Percentiles rank a stretch among this genome's conserved stretches.
phyloP scores from a whole-genome alignment of 2,888 invertebrate species.

The Argyra leucocephala region DNA sequence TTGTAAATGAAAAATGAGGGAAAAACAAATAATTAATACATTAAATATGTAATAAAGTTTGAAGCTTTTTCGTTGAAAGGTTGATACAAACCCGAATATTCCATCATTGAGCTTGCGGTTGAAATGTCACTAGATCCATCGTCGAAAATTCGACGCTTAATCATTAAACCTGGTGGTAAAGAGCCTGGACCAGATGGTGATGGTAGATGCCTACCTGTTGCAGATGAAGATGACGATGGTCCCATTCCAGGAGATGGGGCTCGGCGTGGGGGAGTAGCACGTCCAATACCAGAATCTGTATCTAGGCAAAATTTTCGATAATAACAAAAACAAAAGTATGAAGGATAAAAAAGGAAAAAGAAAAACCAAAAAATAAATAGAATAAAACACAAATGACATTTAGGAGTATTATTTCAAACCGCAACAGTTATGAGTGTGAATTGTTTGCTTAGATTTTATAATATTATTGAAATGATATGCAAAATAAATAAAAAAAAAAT shows the following conservation, averaged over 20 bases:
- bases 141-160: slow-evolving; percentile 58
- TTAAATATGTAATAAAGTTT: not conserved
- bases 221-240: slow-evolving; percentile 44
- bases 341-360: slow-evolving; percentile 17
- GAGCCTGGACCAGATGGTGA: slow-evolving; percentile 80
- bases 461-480: no score
- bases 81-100: slow-evolving; percentile 62
- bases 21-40: not conserved
- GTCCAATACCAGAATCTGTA: slow-evolving; percentile 77
- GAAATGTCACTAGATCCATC: slow-evolving; percentile 77
- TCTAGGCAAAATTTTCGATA: slow-evolving; percentile 41
- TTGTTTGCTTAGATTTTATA: no score
- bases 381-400: slow-evolving; percentile 12
- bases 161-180: slow-evolving; percentile 65
- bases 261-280: slow-evolving; percentile 77
- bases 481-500: no score
- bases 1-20: not conserved
- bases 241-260: slow-evolving; percentile 76
- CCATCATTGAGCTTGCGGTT: slow-evolving; percentile 76
- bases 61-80: slow-evolving; percentile 15
- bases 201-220: slow-evolving; percentile 55
- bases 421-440: no score
- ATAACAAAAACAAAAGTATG: slow-evolving; percentile 12
- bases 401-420: no score
- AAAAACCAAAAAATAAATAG: slow-evolving; percentile 19